Percentiles rank a stretch among this genome's conserved stretches.
phyloP scores from a whole-genome alignment of 2,113 vertebrate genomes.

The Hyperopisus bebe region DNA sequence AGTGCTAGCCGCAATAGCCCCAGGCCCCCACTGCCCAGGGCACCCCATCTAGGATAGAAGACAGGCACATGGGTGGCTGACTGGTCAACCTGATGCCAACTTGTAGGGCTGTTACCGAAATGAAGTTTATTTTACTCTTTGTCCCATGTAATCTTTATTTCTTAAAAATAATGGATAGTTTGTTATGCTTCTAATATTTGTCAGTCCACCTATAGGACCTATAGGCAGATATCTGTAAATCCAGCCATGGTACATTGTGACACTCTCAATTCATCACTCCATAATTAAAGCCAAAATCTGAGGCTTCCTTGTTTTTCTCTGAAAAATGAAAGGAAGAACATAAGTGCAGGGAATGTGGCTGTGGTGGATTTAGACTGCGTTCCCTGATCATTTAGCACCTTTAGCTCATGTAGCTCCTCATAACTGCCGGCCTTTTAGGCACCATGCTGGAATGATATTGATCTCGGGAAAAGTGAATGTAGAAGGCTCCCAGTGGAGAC shows the following conservation, averaged over 20 bases:
- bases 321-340: neutral
- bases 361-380: neutral
- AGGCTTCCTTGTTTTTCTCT: neutral
- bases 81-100: neutral
- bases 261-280: neutral
- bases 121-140: neutral
- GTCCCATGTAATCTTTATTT: neutral
- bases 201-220: neutral
- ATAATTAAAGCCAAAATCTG: neutral
- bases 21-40: neutral
- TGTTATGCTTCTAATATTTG: neutral
- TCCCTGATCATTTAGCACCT: neutral
- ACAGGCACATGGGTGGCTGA: neutral
- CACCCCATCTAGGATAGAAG: neutral
- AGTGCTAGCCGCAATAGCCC: neutral
- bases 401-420: neutral
- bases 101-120: neutral
- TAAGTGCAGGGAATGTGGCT: neutral
- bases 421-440: neutral
- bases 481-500: neutral
- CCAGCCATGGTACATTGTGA: neutral
- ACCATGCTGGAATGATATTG: neutral
- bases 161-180: neutral
- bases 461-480: neutral
- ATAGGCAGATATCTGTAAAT: neutral